Percentiles rank a stretch among this genome's conserved stretches.
phyloP scores from a whole-genome alignment of 2,797 vertebrate genomes.

The Syngnathus acus region DNA sequence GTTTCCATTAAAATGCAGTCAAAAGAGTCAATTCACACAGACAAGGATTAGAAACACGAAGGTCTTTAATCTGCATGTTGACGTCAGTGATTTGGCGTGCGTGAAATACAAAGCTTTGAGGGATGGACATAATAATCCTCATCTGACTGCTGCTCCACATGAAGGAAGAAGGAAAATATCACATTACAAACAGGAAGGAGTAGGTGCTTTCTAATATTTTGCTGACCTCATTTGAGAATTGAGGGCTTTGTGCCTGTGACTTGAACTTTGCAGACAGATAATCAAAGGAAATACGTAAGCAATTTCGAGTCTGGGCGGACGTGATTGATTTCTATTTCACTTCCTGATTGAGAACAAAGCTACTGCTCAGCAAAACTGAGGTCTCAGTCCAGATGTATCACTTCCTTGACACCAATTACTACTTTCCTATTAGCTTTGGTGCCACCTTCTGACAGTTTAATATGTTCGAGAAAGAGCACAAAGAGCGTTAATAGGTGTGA shows the following conservation, averaged over 20 bases:
- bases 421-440: neutral
- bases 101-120: slow-evolving; percentile 32
- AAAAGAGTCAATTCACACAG: neutral
- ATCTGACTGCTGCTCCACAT: slow-evolving; percentile 15
- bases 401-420: neutral
- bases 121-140: slow-evolving; percentile 57
- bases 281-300: neutral
- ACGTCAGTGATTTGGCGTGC: slow-evolving; percentile 35
- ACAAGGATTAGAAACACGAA: slow-evolving; percentile 42
- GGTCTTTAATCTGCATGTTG: slow-evolving; percentile 41
- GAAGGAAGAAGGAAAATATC: slow-evolving; percentile 8
- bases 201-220: neutral
- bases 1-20: neutral
- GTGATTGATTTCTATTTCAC: neutral
- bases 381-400: neutral
- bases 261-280: neutral
- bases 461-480: neutral
- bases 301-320: neutral
- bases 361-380: neutral
- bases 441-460: neutral
- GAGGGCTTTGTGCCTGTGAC: neutral
- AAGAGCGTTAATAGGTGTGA: neutral
- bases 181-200: neutral
- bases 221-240: neutral
- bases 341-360: neutral